Conservation (phyloP, 2,888 invertebrate species). For the Seladonia tumulorum region DNA sequence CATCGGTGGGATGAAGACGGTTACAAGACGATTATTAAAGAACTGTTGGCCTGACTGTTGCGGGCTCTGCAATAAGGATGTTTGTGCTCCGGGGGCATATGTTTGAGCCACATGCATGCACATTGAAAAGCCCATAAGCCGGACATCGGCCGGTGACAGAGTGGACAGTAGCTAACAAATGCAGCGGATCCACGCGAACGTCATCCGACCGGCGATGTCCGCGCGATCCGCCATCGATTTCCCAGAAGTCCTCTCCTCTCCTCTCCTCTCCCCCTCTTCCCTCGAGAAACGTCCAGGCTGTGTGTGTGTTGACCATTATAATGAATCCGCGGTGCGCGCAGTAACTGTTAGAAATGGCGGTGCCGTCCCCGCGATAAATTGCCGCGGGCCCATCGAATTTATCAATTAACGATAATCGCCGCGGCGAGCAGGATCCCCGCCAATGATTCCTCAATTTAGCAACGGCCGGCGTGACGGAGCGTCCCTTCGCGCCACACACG, state of each 20-base stretch:
- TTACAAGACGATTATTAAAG: not conserved
- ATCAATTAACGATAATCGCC: conserved; percentile 74
- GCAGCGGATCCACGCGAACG: conserved; percentile 20
- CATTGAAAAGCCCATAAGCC: not conserved
- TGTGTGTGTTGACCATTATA: not conserved
- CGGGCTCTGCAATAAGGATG: not conserved
- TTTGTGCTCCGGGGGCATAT: not conserved
- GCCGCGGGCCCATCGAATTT: conserved; percentile 67
- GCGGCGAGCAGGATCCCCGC: conserved; percentile 42
- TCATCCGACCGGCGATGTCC: conserved; percentile 12
- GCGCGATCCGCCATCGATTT: conserved; percentile 28
- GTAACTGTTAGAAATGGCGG: conserved; percentile 63
- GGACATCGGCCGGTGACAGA: conserved; percentile 12
- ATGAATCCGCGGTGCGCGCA: conserved; percentile 43
- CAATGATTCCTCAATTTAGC: conserved; percentile 73
- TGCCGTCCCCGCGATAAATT: conserved; percentile 60
- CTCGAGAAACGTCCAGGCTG: not conserved
- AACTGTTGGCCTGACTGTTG: not conserved
- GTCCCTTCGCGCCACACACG: conserved; percentile 40
- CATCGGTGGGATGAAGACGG: not conserved
- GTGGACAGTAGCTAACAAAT: conserved; percentile 29
- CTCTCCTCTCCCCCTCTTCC: not conserved
- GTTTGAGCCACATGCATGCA: not conserved
- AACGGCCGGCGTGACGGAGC: conserved; percentile 63
- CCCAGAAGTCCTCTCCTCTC: conserved; percentile 40